Conservation (phyloP, 1,140 invertebrate genomes). For the Drosophila obscura region DNA sequence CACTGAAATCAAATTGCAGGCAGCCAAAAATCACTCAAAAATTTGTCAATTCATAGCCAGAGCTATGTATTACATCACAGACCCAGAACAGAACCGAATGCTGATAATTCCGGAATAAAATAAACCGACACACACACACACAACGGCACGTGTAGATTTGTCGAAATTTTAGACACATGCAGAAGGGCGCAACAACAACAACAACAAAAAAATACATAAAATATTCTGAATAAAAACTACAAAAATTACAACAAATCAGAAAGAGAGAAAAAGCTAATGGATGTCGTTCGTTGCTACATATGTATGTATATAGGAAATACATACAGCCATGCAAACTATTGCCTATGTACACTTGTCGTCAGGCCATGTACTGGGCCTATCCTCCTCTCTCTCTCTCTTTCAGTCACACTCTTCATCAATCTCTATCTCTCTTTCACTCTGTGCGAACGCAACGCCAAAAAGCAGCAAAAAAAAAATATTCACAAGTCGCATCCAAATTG, state of each 20-base stretch:
- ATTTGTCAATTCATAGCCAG: constrained; percentile 45
- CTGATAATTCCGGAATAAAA: constrained; percentile 53
- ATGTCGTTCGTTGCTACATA: constrained; percentile 8
- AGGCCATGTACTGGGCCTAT: constrained; percentile 15
- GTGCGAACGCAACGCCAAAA: constrained; percentile 40
- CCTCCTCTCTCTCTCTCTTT: background rate
- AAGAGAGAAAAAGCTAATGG: constrained; percentile 26
- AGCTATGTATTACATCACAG: constrained; percentile 57
- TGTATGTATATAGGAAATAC: constrained; percentile 29
- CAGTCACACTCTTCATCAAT: too few relatives aligned
- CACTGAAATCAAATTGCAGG: constrained; percentile 21
- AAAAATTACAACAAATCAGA: constrained; percentile 32
- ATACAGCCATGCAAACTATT: constrained; percentile 20
- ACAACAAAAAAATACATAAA: constrained; percentile 41
- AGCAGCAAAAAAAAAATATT: constrained; percentile 12
- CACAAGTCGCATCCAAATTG: constrained; percentile 60
- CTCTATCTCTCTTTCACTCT: constrained; percentile 1
- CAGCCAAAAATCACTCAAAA: background rate
- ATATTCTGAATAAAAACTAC: constrained; percentile 32
- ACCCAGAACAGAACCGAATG: constrained; percentile 37
- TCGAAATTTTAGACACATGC: constrained; percentile 1
- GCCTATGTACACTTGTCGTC: constrained; percentile 45
- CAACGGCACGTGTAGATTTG: constrained; percentile 21
- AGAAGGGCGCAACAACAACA: constrained; percentile 64
- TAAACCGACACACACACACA: constrained; percentile 14